Base-by-base conservation (phyloP, 53 echinoderm and acorn worm species). In the Holothuria scabra region DNA sequence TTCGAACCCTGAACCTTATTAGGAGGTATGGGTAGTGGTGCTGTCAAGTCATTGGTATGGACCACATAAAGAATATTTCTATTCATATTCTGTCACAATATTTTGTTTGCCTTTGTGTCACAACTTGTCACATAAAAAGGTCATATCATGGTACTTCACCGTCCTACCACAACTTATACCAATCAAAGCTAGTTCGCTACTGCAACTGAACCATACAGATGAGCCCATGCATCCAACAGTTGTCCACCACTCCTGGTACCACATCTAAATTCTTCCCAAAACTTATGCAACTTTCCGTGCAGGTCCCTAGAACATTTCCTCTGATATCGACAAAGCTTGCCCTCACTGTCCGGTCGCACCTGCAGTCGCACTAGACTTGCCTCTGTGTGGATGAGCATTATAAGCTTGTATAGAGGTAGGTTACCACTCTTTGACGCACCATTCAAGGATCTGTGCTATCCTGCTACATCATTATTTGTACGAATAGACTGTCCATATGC, bases 401-500 rank as follows among this genome's bases (percentile, higher is more conserved):
- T 22, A 5, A 60, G 61, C 61, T 60, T 60, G 11, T 60, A 60
- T 4, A 60, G 3, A 22, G 61, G 61, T 22, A 60, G 22, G 61
- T 60, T 26, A 4, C 61, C 61, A 60, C 2, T 23, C 61, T 60
- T 60, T 20, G 61, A 23, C 12, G 61, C 61, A 2, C 60, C 21
- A 5, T 60, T 60, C n/a, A 60, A 24, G 60, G 60, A 60, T 24
- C 60, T 21, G 2, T 24, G 60, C 60, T 9, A 60, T 22, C 60
- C 60, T 9, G 3, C 24, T 21, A 8, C 60, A 60, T 8, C 8
- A 3, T 22, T 60, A 24, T 60, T 60, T 24, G 60, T 60, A 4
- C 60, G 60, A 60, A 60, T 60, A 3, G 60, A 60, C 60, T 60
- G 60, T 60, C 60, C 60, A 8, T 60, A 60, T 2, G 60, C 60